phyloP scores from a whole-genome alignment of 2,888 invertebrate species.

The Homarus gammarus region DNA sequence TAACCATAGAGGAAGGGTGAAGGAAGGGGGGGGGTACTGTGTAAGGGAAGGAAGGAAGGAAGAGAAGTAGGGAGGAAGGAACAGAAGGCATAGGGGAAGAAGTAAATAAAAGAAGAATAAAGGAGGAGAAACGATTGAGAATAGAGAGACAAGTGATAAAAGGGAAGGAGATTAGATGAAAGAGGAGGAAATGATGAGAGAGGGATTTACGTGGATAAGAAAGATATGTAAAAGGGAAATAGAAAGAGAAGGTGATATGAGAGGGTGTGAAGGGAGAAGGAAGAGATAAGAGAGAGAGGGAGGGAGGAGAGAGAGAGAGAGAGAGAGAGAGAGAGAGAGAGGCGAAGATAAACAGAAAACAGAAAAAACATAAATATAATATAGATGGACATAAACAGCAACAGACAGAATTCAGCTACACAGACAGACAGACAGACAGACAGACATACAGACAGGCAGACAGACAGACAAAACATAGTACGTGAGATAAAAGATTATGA shows the following conservation, averaged over 20 bases:
- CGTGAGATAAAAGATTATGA: neutral
- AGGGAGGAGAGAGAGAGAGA: neutral
- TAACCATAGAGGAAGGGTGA: too few species aligned
- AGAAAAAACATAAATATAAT: neutral
- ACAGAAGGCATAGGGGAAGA: too few species aligned
- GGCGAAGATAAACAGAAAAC: too few species aligned
- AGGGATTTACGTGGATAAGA: too few species aligned
- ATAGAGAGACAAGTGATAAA: too few species aligned
- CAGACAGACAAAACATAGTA: neutral
- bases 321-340: neutral
- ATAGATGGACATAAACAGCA: neutral
- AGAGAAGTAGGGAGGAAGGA: too few species aligned
- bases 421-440: slow-evolving; percentile 12
- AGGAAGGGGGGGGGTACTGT: too few species aligned
- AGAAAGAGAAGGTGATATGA: neutral
- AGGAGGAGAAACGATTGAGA: too few species aligned
- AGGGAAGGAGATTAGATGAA: too few species aligned
- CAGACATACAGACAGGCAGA: slow-evolving; percentile 18
- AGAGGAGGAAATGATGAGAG: too few species aligned
- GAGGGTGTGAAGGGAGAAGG: neutral
- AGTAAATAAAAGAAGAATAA: neutral
- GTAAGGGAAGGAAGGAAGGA: too few species aligned
- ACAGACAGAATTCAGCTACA: slow-evolving; percentile 4
- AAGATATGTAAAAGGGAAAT: neutral
- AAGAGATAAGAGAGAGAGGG: neutral